Evolutionary conservation across 2,888 invertebrate species (phyloP).

Genomic region (Rhagonycha lutea): DNA sequence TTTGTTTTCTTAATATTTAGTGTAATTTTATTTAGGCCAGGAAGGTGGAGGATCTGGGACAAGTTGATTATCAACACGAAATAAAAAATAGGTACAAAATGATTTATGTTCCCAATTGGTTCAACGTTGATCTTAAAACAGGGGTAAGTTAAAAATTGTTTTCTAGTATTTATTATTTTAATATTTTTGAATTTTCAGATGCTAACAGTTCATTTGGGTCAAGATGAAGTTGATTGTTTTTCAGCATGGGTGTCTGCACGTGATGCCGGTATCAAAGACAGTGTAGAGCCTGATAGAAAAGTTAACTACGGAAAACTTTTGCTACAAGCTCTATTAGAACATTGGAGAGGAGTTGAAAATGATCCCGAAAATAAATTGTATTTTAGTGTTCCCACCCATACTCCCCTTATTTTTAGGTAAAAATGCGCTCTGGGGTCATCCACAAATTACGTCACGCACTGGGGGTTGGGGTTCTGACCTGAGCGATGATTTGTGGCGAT

Average conservation of each 20-base stretch:
- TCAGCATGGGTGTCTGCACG: constrained; percentile 98
- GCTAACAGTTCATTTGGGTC: constrained; percentile 94
- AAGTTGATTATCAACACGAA: constrained; percentile 90
- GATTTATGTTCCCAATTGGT: constrained; percentile 98
- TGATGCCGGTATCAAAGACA: constrained; percentile 79
- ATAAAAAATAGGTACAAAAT: constrained; percentile 88
- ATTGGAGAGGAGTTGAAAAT: constrained; percentile 78
- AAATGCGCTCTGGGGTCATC: no score
- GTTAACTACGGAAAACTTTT: constrained; percentile 95
- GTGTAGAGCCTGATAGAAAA: constrained; percentile 75
- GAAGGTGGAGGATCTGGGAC: constrained; percentile 90
- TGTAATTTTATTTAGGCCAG: constrained; percentile 59
- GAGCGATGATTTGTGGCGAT: no score
- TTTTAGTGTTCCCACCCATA: constrained; percentile 92
- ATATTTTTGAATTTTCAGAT: constrained; percentile 63
- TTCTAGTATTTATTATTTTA: background rate
- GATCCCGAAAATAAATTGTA: constrained; percentile 77
- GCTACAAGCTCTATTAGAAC: constrained; percentile 91
- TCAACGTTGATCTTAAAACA: constrained; percentile 97
- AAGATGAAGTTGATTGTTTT: constrained; percentile 97
- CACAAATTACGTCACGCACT: no score
- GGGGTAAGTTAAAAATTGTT: constrained; percentile 67
- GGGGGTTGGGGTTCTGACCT: no score
- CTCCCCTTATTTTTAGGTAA: constrained; percentile 92
- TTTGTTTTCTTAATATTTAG: background rate